These are phyloP conservation scores for Oncorhynchus gorbuscha DNA, from an alignment of 2,113 vertebrate genomes.

Conservation along the genomic window DNA sequence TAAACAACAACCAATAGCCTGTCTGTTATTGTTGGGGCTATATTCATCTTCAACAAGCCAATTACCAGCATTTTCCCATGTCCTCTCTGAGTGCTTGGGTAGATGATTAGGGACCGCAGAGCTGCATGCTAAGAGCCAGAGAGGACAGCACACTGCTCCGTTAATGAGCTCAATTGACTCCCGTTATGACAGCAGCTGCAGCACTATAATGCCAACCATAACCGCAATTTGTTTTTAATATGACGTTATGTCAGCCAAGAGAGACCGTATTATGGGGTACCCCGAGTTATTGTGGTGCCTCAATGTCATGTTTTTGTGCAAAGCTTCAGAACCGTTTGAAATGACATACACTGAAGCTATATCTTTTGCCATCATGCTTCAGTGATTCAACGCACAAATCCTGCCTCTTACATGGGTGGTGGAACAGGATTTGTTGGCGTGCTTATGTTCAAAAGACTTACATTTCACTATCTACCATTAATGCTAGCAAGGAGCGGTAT, in stretches of 20 bases:
- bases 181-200: not conserved
- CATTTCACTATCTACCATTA: no score
- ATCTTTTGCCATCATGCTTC: no score
- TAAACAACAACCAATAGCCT: not conserved
- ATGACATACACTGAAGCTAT: no score
- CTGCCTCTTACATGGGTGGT: no score
- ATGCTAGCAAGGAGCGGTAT: no score
- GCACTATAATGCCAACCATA: not conserved
- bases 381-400: no score
- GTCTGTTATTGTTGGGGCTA: not conserved
- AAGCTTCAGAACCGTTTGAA: not conserved
- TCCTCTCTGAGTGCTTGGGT: not conserved
- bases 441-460: no score
- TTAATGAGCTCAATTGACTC: not conserved
- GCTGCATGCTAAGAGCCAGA: not conserved
- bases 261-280: not conserved
- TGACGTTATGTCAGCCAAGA: not conserved
- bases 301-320: not conserved
- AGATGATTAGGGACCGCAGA: not conserved
- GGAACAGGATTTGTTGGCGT: no score
- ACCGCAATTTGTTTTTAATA: not conserved
- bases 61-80: not conserved
- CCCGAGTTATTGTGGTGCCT: not conserved
- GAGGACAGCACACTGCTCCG: not conserved
- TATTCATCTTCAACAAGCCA: constrained; percentile 15